Base-by-base conservation (phyloP, 2,797 vertebrate genomes). In the Pseudomugil gertrudae region DNA sequence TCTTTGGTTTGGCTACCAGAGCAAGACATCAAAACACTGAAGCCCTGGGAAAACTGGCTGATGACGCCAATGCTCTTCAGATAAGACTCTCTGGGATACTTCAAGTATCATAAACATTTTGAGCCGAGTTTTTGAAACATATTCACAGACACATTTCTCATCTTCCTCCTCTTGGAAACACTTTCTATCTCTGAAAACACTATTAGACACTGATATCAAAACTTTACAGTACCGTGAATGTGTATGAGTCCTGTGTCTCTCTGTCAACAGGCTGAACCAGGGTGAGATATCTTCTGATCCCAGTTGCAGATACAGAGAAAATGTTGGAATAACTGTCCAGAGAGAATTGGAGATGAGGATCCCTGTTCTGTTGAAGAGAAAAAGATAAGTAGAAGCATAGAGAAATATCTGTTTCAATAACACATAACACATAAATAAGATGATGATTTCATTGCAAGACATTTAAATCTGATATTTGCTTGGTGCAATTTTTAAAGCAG, bases 191-290 rank as follows among this genome's bases (percentile, higher is more conserved):
- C 29, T 43, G 14, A 29, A 9, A 50, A 57, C 23, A 21, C 24
- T 7, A 45, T 23, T 50, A 5, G n/a, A 30, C 23, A 66, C 26
- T 57, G 10, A 32, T 36, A 5, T 15, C 23, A 38, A 51, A 32
- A 27, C 15, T 63, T 32, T 47, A 17, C 35, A 69, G 93, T 93
- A 98, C 97, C 80, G 89, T 95, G 78, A 99, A 98, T 23, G 91
- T 95, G 68, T 99, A 99, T 53, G 93, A 93, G 71, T 97, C 94
- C 73, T 97, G 96, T 1, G 90, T 90, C 87, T 99, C 98, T 81
- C 97, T 94, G 92, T 99, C 98, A 63, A 99, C 92, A 0, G 97
- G 95, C 69, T 95, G 95, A 79, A 95, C 90, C 78, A 99, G 90
- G 10, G 95, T 99, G 82, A 99, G 94, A 89, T 95, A 96, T 83